A percentile compares a stretch with the other conserved stretches of the same genome.
Evolutionary conservation across 2,888 invertebrate species (phyloP).

Genomic region (Strigamia transsilvanica): DNA sequence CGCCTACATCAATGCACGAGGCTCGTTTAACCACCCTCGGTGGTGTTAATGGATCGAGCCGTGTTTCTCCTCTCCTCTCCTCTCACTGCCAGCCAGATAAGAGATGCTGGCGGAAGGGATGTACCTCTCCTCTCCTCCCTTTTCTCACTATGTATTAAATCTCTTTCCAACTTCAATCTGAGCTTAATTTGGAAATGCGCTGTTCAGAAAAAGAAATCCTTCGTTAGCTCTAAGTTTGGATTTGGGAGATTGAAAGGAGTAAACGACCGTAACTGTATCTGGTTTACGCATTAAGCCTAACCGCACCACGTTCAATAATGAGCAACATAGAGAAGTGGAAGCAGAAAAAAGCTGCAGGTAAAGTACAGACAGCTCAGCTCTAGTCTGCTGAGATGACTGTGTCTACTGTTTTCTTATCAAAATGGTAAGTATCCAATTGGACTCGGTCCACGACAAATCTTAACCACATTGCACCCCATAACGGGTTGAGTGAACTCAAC

Average conservation of each 20-base stretch:
- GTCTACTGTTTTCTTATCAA: no score
- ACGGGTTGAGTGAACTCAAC: conserved; percentile 31
- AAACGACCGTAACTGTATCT: not conserved
- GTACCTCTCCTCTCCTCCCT: not conserved
- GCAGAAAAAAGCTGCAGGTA: conserved; percentile 57
- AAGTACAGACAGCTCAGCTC: not conserved
- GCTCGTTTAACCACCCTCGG: not conserved
- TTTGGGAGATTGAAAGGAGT: conserved; percentile 27
- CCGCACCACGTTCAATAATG: conserved; percentile 48
- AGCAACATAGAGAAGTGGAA: conserved; percentile 57
- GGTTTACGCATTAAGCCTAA: conserved; percentile 4
- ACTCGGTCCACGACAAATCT: conserved; percentile 9
- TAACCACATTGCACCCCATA: not conserved
- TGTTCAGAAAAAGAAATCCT: conserved; percentile 1
- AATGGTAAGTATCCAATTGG: not conserved
- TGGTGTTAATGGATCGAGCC: conserved; percentile 30
- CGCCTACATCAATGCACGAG: not conserved
- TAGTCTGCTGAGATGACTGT: no score
- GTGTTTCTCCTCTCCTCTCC: conserved; percentile 20
- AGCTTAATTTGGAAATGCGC: conserved; percentile 29
- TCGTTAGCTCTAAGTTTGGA: conserved; percentile 27
- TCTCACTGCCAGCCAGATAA: conserved; percentile 12
- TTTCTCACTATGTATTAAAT: not conserved
- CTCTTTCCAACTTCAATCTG: conserved; percentile 6
- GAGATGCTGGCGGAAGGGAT: conserved; percentile 17